Evolutionary conservation across 2,113 vertebrate genomes (phyloP), one percentile per base, ranked within the genome.

Genomic region (Alligator mississippiensis): DNA sequence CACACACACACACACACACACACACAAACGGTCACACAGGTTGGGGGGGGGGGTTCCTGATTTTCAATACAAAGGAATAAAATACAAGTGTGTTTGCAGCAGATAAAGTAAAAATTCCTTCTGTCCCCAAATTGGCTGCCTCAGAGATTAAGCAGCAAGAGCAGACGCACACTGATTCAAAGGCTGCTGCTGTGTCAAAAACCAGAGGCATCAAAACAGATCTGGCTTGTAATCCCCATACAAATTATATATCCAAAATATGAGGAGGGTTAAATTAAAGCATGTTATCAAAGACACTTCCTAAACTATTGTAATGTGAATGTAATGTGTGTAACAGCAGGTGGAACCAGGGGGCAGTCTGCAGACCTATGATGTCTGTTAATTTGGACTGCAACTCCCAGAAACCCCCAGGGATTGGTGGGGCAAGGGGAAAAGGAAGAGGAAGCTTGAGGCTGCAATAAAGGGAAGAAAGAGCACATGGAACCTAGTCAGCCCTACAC

Each of bases 91-190:
- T 96, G 96, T 96, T 93, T 90, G 94, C 78, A 93, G 94, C 87
- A 97, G 97, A 98, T 97, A 97, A 97, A 97, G 95, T 77, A 92
- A 95, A 96, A 97, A 96, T 90, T 93, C 94, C 91, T 97, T 96
- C 94, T 38, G 72, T 96, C 91, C 97, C 74, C 87, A 96, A 96
- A 97, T 91, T 94, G 96, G 88, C 96, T 96, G 93, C 95, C 96
- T 93, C 47, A 74, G 94, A 97, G 97, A 98, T 97, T 96, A 98
- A 97, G 92, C 84, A 28, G 94, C 93, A 83, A 96, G 93, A 94
- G 82, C 62, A 96, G 89, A 95, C 89, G 28, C 91, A 97, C 38
- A 0, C 84, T 79, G 95, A 95, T 95, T 97, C 94, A 98, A 97
- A 97, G 92, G 91, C 96, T 84, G 94, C 93, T 82, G 82, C 95